Conservation (phyloP, 2,888 invertebrate genomes). For the Crioceris asparagi region DNA sequence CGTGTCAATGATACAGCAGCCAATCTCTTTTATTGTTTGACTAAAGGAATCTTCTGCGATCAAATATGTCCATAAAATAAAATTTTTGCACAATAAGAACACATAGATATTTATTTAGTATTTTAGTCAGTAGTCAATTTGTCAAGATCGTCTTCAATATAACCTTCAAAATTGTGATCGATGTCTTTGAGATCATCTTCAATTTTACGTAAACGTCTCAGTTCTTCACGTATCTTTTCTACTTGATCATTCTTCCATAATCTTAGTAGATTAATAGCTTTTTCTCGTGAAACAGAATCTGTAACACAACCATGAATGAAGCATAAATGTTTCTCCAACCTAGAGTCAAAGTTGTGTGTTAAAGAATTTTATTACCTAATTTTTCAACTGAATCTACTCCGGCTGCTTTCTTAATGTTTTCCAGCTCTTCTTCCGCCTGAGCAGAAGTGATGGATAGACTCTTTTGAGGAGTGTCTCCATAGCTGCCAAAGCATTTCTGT, state of each 20-base stretch:
- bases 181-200: slow-evolving; percentile 30
- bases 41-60: no score
- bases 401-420: slow-evolving; percentile 23
- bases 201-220: slow-evolving; percentile 29
- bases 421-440: slow-evolving; percentile 21
- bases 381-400: slow-evolving; percentile 25
- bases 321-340: no score
- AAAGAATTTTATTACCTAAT: slow-evolving; percentile 15
- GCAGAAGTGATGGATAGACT: slow-evolving; percentile 22
- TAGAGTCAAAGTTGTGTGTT: no score
- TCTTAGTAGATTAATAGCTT: slow-evolving; percentile 27
- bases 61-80: no score
- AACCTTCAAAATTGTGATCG: slow-evolving; percentile 17
- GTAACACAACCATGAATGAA: no score
- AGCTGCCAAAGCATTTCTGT: slow-evolving; percentile 9
- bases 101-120: not conserved
- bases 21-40: no score
- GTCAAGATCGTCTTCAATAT: slow-evolving; percentile 11
- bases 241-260: slow-evolving; percentile 32
- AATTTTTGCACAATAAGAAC: no score
- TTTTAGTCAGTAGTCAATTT: slow-evolving; percentile 2
- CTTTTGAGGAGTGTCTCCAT: slow-evolving; percentile 8
- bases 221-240: slow-evolving; percentile 30
- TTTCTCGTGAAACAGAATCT: slow-evolving; percentile 25
- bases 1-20: no score